These are phyloP conservation scores for Drosophila nr. medialis DNA, from an alignment of 2,888 invertebrate species.

Conservation along the genomic window DNA sequence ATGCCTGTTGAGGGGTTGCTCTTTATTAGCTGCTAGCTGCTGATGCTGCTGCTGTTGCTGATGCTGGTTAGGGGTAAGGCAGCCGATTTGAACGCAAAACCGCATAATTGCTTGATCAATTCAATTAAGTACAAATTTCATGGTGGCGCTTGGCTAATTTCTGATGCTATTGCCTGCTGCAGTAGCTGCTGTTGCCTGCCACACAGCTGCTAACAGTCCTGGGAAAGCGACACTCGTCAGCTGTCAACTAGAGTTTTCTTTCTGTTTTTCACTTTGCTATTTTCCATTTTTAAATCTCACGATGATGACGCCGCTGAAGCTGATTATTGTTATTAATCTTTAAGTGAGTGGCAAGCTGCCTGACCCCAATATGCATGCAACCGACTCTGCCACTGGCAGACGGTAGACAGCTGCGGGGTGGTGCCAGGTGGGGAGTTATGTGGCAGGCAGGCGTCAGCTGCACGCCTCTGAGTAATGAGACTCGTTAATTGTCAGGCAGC, in stretches of 20 bases:
- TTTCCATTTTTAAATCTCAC: conserved; percentile 19
- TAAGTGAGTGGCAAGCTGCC: conserved; percentile 50
- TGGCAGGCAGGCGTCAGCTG: conserved; percentile 49
- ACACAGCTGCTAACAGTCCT: conserved; percentile 43
- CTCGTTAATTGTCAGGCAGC: conserved; percentile 59
- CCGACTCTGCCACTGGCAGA: neutral
- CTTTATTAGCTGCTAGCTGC: conserved; percentile 45
- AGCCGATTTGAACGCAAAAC: conserved; percentile 27
- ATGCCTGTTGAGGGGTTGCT: neutral
- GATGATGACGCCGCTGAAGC: conserved; percentile 5
- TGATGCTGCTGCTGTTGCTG: neutral
- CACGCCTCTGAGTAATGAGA: conserved; percentile 60
- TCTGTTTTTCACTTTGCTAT: conserved; percentile 9
- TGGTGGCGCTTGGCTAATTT: conserved; percentile 55
- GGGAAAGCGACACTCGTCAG: conserved; percentile 47
- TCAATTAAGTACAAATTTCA: conserved; percentile 44
- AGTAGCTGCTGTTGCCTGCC: conserved; percentile 9
- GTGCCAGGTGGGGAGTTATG: neutral
- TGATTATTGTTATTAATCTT: conserved; percentile 64
- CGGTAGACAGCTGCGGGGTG: neutral
- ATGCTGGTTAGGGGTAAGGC: conserved; percentile 43
- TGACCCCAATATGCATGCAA: conserved; percentile 53
- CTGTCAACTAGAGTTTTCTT: conserved; percentile 26
- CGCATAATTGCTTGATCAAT: conserved; percentile 59
- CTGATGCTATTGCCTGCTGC: neutral